Evolutionary conservation across 1,140 invertebrate genomes (phyloP).

Genomic region (Microvelia longipes): DNA sequence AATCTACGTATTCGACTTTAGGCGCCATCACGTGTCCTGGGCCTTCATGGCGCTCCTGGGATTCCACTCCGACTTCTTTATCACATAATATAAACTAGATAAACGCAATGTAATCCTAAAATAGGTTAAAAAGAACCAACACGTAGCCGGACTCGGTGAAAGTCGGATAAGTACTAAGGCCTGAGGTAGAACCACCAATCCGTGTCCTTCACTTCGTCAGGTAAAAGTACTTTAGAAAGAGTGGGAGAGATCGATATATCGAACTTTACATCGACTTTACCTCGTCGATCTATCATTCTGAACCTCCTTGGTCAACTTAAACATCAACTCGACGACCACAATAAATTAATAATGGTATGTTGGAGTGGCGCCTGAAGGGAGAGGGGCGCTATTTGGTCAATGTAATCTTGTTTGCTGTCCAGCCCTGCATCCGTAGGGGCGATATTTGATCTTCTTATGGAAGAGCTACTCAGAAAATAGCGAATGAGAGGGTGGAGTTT

Average conservation of each 20-base stretch:
- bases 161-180: neutral
- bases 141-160: neutral
- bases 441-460: too few species aligned
- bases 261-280: neutral
- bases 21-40: conserved; percentile 47
- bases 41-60: neutral
- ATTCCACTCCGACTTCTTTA: neutral
- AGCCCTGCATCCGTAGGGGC: too few species aligned
- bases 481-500: too few species aligned
- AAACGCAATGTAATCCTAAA: too few species aligned
- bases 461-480: too few species aligned
- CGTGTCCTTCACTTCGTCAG: neutral
- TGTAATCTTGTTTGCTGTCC: too few species aligned
- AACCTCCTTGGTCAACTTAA: too few species aligned
- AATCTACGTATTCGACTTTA: conserved; percentile 79
- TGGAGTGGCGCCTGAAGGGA: too few species aligned
- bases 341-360: too few species aligned
- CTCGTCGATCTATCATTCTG: neutral
- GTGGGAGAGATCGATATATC: neutral
- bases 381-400: too few species aligned
- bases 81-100: neutral
- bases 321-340: too few species aligned
- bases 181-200: neutral
- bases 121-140: too few species aligned
- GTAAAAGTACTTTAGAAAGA: neutral